Conservation (phyloP, 2,888 invertebrate genomes). For the Nesidiocoris tenuis region DNA sequence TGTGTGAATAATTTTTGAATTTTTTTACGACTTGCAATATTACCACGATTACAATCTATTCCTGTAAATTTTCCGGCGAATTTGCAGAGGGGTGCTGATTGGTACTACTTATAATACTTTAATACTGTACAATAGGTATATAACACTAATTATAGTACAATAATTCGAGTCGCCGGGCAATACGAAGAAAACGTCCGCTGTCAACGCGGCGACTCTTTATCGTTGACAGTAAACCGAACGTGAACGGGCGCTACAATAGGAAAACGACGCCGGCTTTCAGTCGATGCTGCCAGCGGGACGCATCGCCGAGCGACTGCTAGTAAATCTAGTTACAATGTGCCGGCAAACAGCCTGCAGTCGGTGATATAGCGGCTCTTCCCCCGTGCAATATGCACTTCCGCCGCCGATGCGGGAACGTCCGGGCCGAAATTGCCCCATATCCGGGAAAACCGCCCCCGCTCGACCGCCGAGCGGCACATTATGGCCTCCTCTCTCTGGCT, state of each 20-base stretch:
- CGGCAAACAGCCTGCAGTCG: background rate
- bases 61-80: too few relatives aligned
- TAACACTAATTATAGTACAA: too few relatives aligned
- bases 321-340: background rate
- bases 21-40: too few relatives aligned
- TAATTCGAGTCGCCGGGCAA: too few relatives aligned
- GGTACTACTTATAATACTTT: too few relatives aligned
- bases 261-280: background rate
- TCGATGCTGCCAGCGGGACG: background rate
- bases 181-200: background rate
- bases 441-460: background rate
- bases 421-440: background rate
- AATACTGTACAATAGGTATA: too few relatives aligned
- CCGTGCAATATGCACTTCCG: background rate
- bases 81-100: too few relatives aligned
- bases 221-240: background rate
- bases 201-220: background rate
- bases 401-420: background rate
- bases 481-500: background rate
- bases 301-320: background rate
- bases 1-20: too few relatives aligned
- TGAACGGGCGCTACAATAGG: background rate
- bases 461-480: background rate
- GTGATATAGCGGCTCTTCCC: background rate
- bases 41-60: too few relatives aligned